These are phyloP conservation scores for Psittacus erithacus DNA, from an alignment of 2,113 vertebrate genomes.

Conservation along the genomic window DNA sequence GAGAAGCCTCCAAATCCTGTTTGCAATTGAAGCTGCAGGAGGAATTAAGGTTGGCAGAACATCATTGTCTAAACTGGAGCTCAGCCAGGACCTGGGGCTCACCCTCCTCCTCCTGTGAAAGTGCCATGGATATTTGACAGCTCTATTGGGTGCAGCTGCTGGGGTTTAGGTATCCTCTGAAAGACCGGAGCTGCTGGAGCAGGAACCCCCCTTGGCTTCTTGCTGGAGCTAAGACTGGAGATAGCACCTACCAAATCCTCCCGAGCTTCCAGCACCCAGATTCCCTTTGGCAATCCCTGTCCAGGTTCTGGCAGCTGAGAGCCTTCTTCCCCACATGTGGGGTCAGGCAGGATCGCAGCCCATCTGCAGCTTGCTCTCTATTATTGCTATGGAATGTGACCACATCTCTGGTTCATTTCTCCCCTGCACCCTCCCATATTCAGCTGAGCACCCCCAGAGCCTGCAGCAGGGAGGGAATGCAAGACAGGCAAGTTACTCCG, in stretches of 20 bases:
- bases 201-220: not conserved
- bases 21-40: not conserved
- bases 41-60: not conserved
- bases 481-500: fast-evolving
- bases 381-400: fast-evolving
- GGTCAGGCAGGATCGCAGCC: not conserved
- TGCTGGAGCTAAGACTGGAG: not conserved
- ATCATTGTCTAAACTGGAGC: not conserved
- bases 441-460: not conserved
- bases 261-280: not conserved
- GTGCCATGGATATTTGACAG: not conserved
- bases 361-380: not conserved
- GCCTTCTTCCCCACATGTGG: fast-evolving
- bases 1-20: not conserved
- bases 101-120: not conserved
- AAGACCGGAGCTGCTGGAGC: not conserved
- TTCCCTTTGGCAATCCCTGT: not conserved
- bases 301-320: not conserved
- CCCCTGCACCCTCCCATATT: fast-evolving
- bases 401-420: not conserved
- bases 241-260: not conserved
- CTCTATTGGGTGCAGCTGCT: not conserved
- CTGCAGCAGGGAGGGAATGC: not conserved
- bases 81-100: not conserved
- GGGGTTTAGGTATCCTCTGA: not conserved